Evolutionary conservation across 2,888 invertebrate species (phyloP), one percentile per base, ranked within the genome.

Genomic region (Serripes groenlandicus): DNA sequence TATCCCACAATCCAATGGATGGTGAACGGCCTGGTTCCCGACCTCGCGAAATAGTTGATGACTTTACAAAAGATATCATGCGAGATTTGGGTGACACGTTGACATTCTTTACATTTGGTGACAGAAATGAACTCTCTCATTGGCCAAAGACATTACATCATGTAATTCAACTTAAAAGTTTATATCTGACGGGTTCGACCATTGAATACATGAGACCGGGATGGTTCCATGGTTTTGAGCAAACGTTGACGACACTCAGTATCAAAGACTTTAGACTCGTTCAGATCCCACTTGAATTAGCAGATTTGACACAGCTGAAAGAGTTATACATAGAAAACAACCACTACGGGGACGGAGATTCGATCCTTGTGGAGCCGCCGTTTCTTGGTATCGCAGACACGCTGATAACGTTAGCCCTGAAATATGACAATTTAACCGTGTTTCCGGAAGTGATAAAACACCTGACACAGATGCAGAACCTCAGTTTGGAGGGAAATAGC

Each of bases 401-500:
- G 32, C 69, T 89, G 5, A 49, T 68, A 26, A 56, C 68, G 11
- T 73, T 89, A 32, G 72, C 84, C 7, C 64, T 88, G 23, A 68
- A 58, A 23, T 85, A 86, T 49, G 78, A 89, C 58, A 77, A 82
- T 9, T 28, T 88, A n/a, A 82, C 83, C 2, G 52, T 52, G 18
- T 85, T 86, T 62, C 86, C 89, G 3, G 34, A 75, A 7, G 75
- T 70, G 3, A 52, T 89, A 4, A 42, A 73, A 34, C 68, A 79
- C 76, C 70, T 88, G 3, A 28, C 23, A 2, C 75, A 68, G 21
- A 58, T 89, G 5, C 32, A 86, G 58, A 82, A 74, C 0, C 62
- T 88, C 0, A 74, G 78, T 60, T 71, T 89, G 9, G 84, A 85
- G 26, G 82, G 79, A 0, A 89, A 89, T 52, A 34, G 1, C 11